Conservation (phyloP, 2,797 vertebrate genomes). For the Schizothorax lantsangensis region DNA sequence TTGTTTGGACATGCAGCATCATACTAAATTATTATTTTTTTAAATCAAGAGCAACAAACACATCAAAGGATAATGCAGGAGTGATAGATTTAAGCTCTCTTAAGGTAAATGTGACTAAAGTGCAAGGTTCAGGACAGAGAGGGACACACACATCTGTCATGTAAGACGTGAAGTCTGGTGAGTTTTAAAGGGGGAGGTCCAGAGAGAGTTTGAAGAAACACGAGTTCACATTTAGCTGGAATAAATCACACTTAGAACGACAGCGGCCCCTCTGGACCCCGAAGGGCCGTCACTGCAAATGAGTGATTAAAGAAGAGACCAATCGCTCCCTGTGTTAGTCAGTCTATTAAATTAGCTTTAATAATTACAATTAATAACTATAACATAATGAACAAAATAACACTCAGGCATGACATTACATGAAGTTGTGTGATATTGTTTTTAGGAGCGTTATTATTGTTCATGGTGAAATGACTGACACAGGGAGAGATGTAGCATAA, state of each 20-base stretch:
- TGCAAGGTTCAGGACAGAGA: slow-evolving; percentile 69
- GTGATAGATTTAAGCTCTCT: slow-evolving; percentile 56
- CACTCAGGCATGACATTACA: neutral
- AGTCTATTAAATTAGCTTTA: slow-evolving; percentile 22
- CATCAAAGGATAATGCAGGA: neutral
- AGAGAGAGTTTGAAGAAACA: slow-evolving; percentile 71
- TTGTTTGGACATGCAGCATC: neutral
- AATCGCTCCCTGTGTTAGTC: slow-evolving; percentile 11
- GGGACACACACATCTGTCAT: slow-evolving; percentile 65
- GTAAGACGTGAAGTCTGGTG: slow-evolving; percentile 69
- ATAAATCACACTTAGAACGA: slow-evolving; percentile 87
- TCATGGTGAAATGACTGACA: neutral
- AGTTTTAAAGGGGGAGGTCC: slow-evolving; percentile 63
- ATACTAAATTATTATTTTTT: neutral
- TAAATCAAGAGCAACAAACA: neutral
- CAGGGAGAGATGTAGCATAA: neutral
- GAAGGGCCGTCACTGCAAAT: slow-evolving; percentile 74
- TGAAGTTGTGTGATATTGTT: neutral
- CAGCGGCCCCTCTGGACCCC: slow-evolving; percentile 76
- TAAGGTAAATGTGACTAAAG: slow-evolving; percentile 72
- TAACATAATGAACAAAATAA: neutral
- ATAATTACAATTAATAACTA: slow-evolving; percentile 14
- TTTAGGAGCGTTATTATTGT: neutral
- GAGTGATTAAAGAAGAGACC: slow-evolving; percentile 30
- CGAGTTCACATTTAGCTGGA: slow-evolving; percentile 73